Base-by-base conservation (phyloP, 2,888 invertebrate species). In the Athalia cordata region DNA sequence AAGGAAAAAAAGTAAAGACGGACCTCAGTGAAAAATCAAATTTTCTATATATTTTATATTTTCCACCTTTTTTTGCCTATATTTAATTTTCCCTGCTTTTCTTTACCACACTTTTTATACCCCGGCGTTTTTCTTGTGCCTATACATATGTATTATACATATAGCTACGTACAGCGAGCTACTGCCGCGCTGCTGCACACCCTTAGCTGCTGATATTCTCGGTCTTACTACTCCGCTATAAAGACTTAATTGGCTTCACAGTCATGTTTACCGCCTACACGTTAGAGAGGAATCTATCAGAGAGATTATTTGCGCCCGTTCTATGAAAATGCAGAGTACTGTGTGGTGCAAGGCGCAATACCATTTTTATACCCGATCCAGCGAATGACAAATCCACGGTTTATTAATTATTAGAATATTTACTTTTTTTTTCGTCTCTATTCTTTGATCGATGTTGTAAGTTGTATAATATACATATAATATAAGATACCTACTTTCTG, bases 171-270 rank as follows among this genome's bases (percentile, higher is more conserved):
- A 29, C 29, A 29, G 29, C 29, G 29, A 29, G 29, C 29, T 29
- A 29, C 29, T 29, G 29, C 29, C 29, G 29, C 0, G 29, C 2
- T 29, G 29, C 29, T 29, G 29, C 29, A 29, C 29, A 29, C 29
- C 29, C 29, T 13, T 11, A 45, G 43, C 43, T 43, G 64, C 8
- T 66, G 50, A 66, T 66, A 15, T 66, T 66, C 66, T 66, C 50
- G 15, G 52, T 68, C 52, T 9, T n/a, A 55, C 29, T 52, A 7
- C 8, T 70, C 15, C 8, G 15, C 67, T 49, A 67, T 15, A 50
- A 67, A 67, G 67, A 67, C 49, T 52, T 67, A 67, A 70, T 70
- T 70, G 43, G 68, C 55, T 57, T 57, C 9, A 50, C 49, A 66
- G 66, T 13, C 29, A 70, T 70, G 68, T n/a, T 55, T 15, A 70